These are phyloP conservation scores for Xenentodon cancila DNA, from an alignment of 2,797 vertebrate genomes.

Conservation along the genomic window DNA sequence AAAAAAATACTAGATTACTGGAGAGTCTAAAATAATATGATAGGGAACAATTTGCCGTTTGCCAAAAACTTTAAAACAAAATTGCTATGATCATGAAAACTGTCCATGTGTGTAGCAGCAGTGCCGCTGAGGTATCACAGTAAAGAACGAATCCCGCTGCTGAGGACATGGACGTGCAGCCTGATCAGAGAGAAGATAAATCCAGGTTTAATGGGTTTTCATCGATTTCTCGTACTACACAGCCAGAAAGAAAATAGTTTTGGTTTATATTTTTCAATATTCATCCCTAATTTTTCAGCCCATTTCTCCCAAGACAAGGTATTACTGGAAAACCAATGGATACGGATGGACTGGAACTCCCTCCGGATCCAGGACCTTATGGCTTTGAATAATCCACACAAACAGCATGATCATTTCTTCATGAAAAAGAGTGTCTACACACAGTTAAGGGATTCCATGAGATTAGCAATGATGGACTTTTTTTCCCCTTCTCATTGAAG, in stretches of 20 bases:
- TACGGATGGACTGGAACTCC: neutral
- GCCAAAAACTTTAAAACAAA: slow-evolving; percentile 20
- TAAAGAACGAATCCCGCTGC: slow-evolving; percentile 4
- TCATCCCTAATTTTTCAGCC: slow-evolving; percentile 6
- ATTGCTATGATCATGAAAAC: neutral
- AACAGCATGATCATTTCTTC: too few species aligned
- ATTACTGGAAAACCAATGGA: slow-evolving; percentile 1
- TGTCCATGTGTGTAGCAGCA: neutral
- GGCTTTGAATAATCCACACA: too few species aligned
- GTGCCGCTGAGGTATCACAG: slow-evolving; percentile 8
- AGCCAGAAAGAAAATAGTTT: slow-evolving; percentile 7
- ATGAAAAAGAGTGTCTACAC: too few species aligned
- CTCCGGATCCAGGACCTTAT: too few species aligned
- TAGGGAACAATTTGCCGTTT: slow-evolving; percentile 22
- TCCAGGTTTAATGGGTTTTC: slow-evolving; percentile 6
- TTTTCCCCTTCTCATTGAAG: too few species aligned
- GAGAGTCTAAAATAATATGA: slow-evolving; percentile 24
- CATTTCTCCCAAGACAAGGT: neutral
- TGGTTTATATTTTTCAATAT: slow-evolving; percentile 9
- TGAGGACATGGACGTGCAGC: neutral
- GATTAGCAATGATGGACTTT: too few species aligned
- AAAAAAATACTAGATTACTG: slow-evolving; percentile 27
- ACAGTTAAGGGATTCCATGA: too few species aligned
- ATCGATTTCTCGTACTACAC: slow-evolving; percentile 11
- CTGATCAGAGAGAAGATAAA: neutral